Percentiles rank a stretch among this genome's conserved stretches.
phyloP scores from a whole-genome alignment of 2,797 vertebrate species.

The Ptychobarbus kaznakovi region DNA sequence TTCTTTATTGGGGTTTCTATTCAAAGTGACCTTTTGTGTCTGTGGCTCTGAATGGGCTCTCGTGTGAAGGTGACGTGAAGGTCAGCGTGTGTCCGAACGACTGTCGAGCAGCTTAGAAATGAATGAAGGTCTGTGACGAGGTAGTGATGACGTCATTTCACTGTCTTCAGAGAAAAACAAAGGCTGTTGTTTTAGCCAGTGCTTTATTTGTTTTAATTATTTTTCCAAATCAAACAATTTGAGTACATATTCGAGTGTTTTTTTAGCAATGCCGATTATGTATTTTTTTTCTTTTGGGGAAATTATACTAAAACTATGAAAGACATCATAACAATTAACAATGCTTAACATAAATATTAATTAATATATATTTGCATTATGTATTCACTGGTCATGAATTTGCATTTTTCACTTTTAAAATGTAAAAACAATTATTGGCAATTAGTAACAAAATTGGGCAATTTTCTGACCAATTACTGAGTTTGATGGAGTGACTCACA shows the following conservation, averaged over 20 bases:
- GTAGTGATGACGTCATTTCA: not conserved
- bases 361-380: not conserved
- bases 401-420: not conserved
- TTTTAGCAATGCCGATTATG: too few relatives aligned
- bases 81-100: not conserved
- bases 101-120: not conserved
- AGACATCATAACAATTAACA: not conserved
- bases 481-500: not conserved
- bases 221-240: too few relatives aligned
- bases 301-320: not conserved
- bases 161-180: not conserved
- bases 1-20: not conserved
- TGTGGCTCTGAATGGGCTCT: conserved; percentile 19
- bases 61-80: not conserved
- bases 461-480: not conserved
- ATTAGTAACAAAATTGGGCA: not conserved
- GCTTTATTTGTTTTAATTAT: not conserved
- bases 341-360: not conserved
- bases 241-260: too few relatives aligned
- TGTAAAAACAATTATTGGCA: not conserved
- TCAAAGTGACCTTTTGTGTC: conserved; percentile 34
- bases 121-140: not conserved
- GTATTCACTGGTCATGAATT: not conserved
- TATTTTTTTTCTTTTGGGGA: fast-evolving
- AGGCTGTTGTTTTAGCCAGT: not conserved